Evolutionary conservation across 2,888 invertebrate genomes (phyloP).

Genomic region (Xestia xanthographa): DNA sequence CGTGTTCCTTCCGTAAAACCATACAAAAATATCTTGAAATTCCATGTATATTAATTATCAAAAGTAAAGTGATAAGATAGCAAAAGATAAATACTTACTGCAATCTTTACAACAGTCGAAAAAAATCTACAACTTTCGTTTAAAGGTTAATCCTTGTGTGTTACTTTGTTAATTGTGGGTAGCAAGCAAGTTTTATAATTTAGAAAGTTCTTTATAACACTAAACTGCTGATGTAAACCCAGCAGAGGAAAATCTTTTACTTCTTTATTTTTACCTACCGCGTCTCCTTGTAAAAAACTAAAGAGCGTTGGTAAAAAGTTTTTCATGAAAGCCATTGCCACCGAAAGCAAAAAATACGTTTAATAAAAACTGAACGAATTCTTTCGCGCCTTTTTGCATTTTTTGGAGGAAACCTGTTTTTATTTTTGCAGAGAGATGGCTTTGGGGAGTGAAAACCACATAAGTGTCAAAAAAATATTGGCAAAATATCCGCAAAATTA

Average conservation of each 20-base stretch:
- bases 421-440: background rate
- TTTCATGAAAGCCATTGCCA: conserved; percentile 9
- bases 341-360: background rate
- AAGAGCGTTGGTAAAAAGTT: background rate
- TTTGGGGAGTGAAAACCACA: background rate
- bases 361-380: conserved; percentile 11
- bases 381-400: background rate
- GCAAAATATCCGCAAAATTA: background rate
- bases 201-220: background rate
- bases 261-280: background rate
- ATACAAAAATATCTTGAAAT: background rate
- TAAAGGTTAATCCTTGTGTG: background rate
- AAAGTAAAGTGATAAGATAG: conserved; percentile 28
- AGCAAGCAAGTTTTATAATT: conserved; percentile 12
- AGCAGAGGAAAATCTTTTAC: background rate
- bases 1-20: background rate
- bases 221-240: background rate
- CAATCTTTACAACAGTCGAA: background rate
- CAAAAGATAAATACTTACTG: conserved; percentile 12
- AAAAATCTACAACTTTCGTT: background rate
- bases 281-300: conserved; percentile 1
- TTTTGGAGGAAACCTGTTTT: background rate
- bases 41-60: conserved; percentile 25
- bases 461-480: too few species aligned
- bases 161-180: background rate